Evolutionary conservation across 2,888 invertebrate species (phyloP), one percentile per base, ranked within the genome.

Genomic region (Drosophila monieri): DNA sequence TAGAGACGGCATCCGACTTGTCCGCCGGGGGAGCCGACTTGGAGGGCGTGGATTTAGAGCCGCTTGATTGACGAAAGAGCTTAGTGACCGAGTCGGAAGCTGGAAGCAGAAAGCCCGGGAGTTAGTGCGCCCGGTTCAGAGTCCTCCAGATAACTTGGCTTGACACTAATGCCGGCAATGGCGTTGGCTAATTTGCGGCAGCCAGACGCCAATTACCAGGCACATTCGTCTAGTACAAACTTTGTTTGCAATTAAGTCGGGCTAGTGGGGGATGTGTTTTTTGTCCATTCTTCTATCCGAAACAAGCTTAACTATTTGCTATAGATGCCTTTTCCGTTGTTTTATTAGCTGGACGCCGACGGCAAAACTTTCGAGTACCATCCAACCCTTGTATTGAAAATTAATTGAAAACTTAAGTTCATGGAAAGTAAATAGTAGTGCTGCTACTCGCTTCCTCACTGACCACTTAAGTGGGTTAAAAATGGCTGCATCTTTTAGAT

Each of bases 61-160:
- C 85, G 59, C 86, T 74, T 67, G 90, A 88, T 68, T 90, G 88
- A 71, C 91, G 91, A 87, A 91, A 91, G 59, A 91, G 89, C 88
- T 91, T 91, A 74, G 90, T 91, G 86, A 91, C 89, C 73, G 91
- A 90, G 81, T 91, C 91, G 74, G 89, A 80, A 46, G 90, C 85
- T 85, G 76, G 30, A 80, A 81, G 52, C 35, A 41, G 25, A 73
- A 70, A 69, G 57, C 55, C 55, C 35, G 18, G 39, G 68, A 58
- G 67, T 69, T 49, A 58, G 74, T 65, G 65, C 51, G 52, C 30
- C 39, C 51, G 62, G 53, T 60, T 52, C 47, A 67, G 73, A 76
- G 55, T 78, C 69, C 67, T 21, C 49, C 52, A 61, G 83, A 77
- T 78, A 78, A 81, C 74, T 85, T 74, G 62, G 43, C 68, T 58